phyloP scores from a whole-genome alignment of 1,140 invertebrate genomes.

The Triops longicaudatus region DNA sequence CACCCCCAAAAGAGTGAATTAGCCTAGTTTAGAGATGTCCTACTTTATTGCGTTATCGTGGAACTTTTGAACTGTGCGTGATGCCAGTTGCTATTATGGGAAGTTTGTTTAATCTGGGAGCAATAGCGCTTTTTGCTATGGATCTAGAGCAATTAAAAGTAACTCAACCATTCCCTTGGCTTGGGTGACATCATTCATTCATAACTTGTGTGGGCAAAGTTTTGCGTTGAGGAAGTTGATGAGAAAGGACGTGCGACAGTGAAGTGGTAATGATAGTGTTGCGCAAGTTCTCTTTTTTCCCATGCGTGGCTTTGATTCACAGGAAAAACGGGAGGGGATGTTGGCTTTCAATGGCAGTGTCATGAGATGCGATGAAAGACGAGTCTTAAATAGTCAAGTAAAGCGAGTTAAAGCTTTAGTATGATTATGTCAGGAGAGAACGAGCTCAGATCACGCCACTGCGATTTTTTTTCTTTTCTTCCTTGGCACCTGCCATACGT shows the following conservation, averaged over 20 bases:
- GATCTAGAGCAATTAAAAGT: too few relatives aligned
- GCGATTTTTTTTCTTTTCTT: background rate
- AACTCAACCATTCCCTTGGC: too few relatives aligned
- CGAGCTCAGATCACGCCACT: background rate
- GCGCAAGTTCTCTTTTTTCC: background rate
- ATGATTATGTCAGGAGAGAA: background rate
- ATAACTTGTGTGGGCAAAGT: background rate
- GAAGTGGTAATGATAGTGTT: background rate
- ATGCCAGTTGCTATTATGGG: too few relatives aligned
- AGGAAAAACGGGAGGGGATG: background rate
- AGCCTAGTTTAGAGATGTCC: background rate
- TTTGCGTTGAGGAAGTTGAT: background rate
- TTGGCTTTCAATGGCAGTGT: slow-evolving; percentile 11
- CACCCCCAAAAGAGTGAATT: background rate
- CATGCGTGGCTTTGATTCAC: background rate
- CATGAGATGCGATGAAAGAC: slow-evolving; percentile 8
- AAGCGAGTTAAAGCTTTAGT: background rate
- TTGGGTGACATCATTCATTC: slow-evolving; percentile 1
- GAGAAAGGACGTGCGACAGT: background rate
- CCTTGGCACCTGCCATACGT: background rate
- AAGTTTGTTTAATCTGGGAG: too few relatives aligned
- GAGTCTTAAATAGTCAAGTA: background rate
- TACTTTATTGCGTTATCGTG: background rate
- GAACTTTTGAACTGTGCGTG: background rate
- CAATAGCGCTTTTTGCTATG: too few relatives aligned